phyloP scores from a whole-genome alignment of 2,888 invertebrate genomes.

The Macropis europaea region DNA sequence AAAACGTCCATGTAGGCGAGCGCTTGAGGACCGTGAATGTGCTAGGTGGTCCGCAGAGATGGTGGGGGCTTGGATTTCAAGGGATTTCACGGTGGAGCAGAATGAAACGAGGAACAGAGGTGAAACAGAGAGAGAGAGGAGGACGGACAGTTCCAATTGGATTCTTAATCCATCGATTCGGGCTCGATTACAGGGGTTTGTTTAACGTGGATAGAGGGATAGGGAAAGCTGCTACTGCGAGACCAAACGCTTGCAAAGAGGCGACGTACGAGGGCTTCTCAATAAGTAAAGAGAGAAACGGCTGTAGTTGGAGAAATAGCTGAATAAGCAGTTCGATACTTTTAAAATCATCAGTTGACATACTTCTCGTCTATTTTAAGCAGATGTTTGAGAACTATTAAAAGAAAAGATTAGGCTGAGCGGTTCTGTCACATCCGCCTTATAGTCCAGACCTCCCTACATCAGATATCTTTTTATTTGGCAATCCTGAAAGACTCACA shows the following conservation, averaged over 20 bases:
- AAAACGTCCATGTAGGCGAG: conserved; percentile 44
- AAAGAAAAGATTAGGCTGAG: too few relatives aligned
- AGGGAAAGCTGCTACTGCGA: conserved; percentile 7
- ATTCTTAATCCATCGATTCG: conserved; percentile 72
- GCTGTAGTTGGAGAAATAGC: too few relatives aligned
- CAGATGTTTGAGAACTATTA: too few relatives aligned
- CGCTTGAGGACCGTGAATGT: conserved; percentile 44
- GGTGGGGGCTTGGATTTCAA: conserved; percentile 33
- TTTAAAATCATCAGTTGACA: too few relatives aligned
- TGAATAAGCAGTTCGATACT: too few relatives aligned
- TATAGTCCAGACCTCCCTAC: too few relatives aligned
- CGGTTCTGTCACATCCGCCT: too few relatives aligned
- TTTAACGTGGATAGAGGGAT: conserved; percentile 52
- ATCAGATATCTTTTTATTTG: too few relatives aligned
- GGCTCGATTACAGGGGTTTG: conserved; percentile 65
- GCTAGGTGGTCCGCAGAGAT: conserved; percentile 19
- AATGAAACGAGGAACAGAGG: not conserved
- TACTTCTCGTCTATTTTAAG: too few relatives aligned
- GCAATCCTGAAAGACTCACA: too few relatives aligned
- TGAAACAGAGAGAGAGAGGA: conserved; percentile 10
- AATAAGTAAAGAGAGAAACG: too few relatives aligned
- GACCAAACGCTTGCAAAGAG: not conserved
- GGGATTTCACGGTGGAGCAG: conserved; percentile 43
- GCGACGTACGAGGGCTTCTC: not conserved
- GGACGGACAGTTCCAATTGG: conserved; percentile 63